Percentiles rank a stretch among this genome's conserved stretches.
phyloP scores from a whole-genome alignment of 2,113 vertebrate species.

The Chlamydotis undulata region DNA sequence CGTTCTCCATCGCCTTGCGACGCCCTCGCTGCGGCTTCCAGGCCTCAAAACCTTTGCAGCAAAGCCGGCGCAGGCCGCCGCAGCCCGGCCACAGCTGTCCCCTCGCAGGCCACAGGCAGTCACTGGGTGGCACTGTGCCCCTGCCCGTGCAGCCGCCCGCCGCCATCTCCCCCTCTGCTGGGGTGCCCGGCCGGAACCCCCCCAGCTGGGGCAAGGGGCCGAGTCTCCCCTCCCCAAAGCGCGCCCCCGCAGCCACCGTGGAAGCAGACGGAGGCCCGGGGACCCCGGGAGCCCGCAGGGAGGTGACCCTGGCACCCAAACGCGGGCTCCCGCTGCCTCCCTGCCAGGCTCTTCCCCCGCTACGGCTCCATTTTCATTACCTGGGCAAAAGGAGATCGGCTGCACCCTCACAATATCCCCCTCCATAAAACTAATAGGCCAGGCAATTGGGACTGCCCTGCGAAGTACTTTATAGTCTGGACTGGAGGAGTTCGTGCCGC shows the following conservation, averaged over 20 bases:
- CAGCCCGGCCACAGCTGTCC: not conserved
- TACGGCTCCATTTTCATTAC: not conserved
- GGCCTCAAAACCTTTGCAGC: not conserved
- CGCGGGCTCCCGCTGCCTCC: not conserved
- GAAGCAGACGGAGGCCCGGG: not conserved
- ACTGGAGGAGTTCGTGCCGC: not conserved
- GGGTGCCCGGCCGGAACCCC: not conserved
- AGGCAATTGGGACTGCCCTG: not conserved
- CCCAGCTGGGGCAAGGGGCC: not conserved
- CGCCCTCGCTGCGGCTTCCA: not conserved
- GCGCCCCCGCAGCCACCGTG: accelerated
- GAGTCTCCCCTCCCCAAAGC: not conserved
- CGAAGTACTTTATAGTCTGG: conserved; percentile 44
- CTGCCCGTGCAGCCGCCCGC: not conserved
- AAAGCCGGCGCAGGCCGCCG: not conserved
- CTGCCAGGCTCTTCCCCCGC: not conserved
- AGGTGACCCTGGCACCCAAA: not conserved
- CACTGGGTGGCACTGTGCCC: conserved; percentile 66
- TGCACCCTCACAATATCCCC: not conserved
- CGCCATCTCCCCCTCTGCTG: not conserved
- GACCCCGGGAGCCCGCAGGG: not conserved
- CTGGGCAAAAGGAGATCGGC: conserved; percentile 18
- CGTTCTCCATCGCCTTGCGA: not conserved
- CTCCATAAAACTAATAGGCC: conserved; percentile 50
- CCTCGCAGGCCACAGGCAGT: not conserved